Conservation (phyloP, 2,888 invertebrate genomes). For the Pharmacophagus antenor region DNA sequence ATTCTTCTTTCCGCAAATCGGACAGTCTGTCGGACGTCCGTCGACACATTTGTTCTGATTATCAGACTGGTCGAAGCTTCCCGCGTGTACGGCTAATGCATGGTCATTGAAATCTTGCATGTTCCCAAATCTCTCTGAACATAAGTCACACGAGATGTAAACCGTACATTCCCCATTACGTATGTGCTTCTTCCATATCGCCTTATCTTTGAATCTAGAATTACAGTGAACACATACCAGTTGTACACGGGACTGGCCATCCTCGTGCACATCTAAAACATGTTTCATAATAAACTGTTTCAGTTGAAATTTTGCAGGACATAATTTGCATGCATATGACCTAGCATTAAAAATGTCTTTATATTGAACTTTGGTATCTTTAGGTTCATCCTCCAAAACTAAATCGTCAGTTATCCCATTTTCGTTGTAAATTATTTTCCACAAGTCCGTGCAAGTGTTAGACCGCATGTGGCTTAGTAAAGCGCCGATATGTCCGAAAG, state of each 20-base stretch:
- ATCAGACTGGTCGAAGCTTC: slow-evolving; percentile 65
- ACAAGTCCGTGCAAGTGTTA: slow-evolving; percentile 71
- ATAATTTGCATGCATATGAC: slow-evolving; percentile 74
- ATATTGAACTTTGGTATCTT: slow-evolving; percentile 63
- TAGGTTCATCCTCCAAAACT: slow-evolving; percentile 67
- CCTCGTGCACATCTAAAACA: slow-evolving; percentile 73
- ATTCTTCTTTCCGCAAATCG: slow-evolving; percentile 78
- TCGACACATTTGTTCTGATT: slow-evolving; percentile 69
- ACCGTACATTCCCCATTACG: slow-evolving; percentile 81
- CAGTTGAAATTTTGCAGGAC: slow-evolving; percentile 75
- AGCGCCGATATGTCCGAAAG: slow-evolving; percentile 77
- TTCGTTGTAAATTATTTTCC: slow-evolving; percentile 76
- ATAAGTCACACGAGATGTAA: slow-evolving; percentile 78
- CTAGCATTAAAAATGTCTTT: slow-evolving; percentile 77
- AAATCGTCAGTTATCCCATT: slow-evolving; percentile 73
- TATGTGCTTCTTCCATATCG: slow-evolving; percentile 71
- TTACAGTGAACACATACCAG: slow-evolving; percentile 72
- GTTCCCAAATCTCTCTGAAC: slow-evolving; percentile 66
- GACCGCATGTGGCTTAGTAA: slow-evolving; percentile 76
- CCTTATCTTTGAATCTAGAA: slow-evolving; percentile 68
- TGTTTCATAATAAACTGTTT: slow-evolving; percentile 79
- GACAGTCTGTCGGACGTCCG: slow-evolving; percentile 75
- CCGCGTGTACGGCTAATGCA: slow-evolving; percentile 68
- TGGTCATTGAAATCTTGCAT: slow-evolving; percentile 76
- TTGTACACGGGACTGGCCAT: slow-evolving; percentile 68